Evolutionary conservation across 2,888 invertebrate species (phyloP).

Genomic region (Drosophila mayaguana): DNA sequence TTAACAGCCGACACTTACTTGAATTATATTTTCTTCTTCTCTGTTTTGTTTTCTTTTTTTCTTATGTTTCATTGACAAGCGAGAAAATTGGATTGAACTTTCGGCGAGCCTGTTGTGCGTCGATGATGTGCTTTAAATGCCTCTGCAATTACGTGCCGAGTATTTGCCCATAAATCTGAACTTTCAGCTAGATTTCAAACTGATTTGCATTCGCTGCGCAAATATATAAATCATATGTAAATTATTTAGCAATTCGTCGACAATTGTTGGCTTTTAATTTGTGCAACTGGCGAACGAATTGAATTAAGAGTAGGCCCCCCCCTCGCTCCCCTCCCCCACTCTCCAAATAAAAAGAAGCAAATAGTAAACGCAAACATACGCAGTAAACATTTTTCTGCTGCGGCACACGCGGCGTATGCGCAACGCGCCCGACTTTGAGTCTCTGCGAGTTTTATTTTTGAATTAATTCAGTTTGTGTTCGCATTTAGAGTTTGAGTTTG

Average conservation of each 20-base stretch:
- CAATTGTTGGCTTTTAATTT: neutral
- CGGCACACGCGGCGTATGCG: constrained; percentile 38
- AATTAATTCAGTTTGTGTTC: neutral
- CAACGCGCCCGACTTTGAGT: neutral
- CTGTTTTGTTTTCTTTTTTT: neutral
- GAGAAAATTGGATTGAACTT: constrained; percentile 4
- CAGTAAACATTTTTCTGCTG: neutral
- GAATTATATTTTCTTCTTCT: too few species aligned
- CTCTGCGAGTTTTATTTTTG: neutral
- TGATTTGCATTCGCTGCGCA: neutral
- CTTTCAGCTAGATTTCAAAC: neutral
- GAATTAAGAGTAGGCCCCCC: constrained; percentile 67
- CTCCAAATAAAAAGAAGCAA: constrained; percentile 33
- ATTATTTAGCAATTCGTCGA: neutral
- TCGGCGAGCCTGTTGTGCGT: neutral
- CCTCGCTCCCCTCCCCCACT: too few species aligned
- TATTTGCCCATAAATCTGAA: neutral
- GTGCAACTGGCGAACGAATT: constrained; percentile 56
- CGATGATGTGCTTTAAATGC: neutral
- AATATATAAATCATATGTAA: neutral
- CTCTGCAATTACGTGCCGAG: neutral
- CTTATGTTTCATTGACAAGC: neutral
- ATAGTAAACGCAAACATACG: constrained; percentile 21
- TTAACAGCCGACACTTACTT: too few species aligned
- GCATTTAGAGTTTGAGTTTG: constrained; percentile 34